A percentile compares a stretch with the other conserved stretches of the same genome.
Evolutionary conservation across 2,888 invertebrate genomes (phyloP).

Genomic region (Cheilosia grossa): DNA sequence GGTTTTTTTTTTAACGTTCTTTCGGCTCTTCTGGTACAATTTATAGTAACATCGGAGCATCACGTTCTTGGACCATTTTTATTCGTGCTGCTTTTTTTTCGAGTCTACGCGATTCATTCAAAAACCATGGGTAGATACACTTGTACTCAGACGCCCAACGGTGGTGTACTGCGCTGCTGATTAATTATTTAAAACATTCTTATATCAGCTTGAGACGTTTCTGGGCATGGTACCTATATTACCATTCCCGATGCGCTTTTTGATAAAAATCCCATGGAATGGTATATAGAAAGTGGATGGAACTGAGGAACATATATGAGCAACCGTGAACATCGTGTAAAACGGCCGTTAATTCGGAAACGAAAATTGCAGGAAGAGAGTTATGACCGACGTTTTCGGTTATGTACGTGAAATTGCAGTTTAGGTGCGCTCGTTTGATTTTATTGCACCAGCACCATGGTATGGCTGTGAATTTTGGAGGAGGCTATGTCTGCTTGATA

Average conservation of each 20-base stretch:
- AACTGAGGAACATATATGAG: constrained; percentile 21
- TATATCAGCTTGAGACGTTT: constrained; percentile 24
- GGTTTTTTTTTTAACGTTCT: constrained; percentile 19
- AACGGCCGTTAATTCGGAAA: constrained; percentile 70
- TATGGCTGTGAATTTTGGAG: constrained; percentile 5
- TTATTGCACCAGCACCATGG: constrained; percentile 47
- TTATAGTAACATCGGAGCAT: constrained; percentile 66
- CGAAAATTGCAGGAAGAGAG: constrained; percentile 69
- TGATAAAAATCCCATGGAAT: constrained; percentile 70
- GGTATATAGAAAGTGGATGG: constrained; percentile 21
- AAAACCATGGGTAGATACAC: constrained; percentile 62
- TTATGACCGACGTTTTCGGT: constrained; percentile 74
- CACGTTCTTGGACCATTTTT: constrained; percentile 75
- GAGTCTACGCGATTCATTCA: constrained; percentile 64
- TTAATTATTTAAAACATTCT: constrained; percentile 72
- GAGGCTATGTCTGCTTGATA: constrained; percentile 3
- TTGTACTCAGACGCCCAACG: constrained; percentile 51
- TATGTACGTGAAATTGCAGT: constrained; percentile 50
- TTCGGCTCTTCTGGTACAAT: constrained; percentile 33
- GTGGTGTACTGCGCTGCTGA: constrained; percentile 68
- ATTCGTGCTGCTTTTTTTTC: constrained; percentile 51
- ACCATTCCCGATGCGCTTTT: constrained; percentile 72
- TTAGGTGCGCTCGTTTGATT: constrained; percentile 66
- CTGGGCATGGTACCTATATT: constrained; percentile 18
- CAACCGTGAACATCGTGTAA: constrained; percentile 54